Base-by-base conservation (phyloP, 1,140 invertebrate genomes). In the Drosophila hydei region DNA sequence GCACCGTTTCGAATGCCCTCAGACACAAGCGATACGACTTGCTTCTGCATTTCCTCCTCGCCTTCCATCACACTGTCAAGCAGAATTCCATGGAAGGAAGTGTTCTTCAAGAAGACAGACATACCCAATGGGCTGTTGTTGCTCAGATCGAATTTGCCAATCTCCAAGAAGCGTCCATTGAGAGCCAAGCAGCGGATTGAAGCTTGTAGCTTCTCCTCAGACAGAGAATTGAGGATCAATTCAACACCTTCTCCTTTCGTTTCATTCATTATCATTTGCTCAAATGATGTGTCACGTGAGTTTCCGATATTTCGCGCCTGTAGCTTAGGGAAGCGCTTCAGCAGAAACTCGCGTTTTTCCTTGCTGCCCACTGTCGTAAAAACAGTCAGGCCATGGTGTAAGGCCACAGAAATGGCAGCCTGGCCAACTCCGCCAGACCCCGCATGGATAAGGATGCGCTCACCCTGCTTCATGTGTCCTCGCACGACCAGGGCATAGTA, bases 391-490 rank as follows among this genome's bases (percentile, higher is more conserved):
- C 96, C 97, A 92, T 96, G 94, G 80, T 96, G 94, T 3, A 99
- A 92, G 18, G 97, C 97, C 79, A 99, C 97, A 3, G 96, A 93
- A 77, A 99, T 99, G 69, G 98, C 97, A 6, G 98, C 98, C 92
- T 98, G 97, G 1, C 98, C 98, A 14, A 99, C 97, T 77, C 98
- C 98, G 72, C 98, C 98, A 72, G 96, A 96, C 72, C 98, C 98
- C 50, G 98, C 97, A 91, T 99, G 98, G 74, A 99, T 96, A 0
- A 99, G 93, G n/a, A 99, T 94, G 23, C 93, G 94, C 87, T 99
- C 97, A 1, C 97, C 97, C 63, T 93, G 93, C 79, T 93, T 94
- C 92, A 99, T 94, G 61, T 94, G 92, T 9, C 98, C 98, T 69
- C 98, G 93, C n/a, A 98, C 94, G 45, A 96, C 92, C 8, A 99